phyloP scores from a whole-genome alignment of 2,113 vertebrate genomes.

The Cyphomyrus discorhynchus region DNA sequence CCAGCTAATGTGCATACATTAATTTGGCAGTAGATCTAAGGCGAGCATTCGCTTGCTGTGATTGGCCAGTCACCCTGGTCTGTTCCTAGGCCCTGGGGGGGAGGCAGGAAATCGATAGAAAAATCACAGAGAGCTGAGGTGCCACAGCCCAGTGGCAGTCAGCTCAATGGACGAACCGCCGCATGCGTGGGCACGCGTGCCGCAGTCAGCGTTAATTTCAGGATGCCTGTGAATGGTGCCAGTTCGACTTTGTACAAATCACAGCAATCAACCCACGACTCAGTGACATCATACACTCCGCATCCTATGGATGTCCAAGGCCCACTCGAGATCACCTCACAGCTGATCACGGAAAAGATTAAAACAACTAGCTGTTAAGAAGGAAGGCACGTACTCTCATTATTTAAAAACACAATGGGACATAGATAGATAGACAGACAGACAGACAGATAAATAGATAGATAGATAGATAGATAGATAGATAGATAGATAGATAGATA shows the following conservation, averaged over 20 bases:
- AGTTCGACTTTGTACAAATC: not conserved
- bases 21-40: not conserved
- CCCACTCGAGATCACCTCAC: not conserved
- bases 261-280: not conserved
- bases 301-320: not conserved
- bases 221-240: not conserved
- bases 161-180: not conserved
- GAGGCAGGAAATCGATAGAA: constrained; percentile 55
- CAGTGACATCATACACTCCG: not conserved
- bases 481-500: not conserved
- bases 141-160: constrained; percentile 23
- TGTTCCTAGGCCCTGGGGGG: constrained; percentile 46
- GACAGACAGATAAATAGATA: not conserved
- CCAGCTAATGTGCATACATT: not conserved
- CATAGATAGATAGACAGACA: not conserved
- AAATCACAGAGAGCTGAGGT: constrained; percentile 43
- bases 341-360: not conserved
- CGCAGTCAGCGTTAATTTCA: not conserved
- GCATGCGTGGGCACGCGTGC: not conserved
- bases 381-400: not conserved
- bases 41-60: not conserved
- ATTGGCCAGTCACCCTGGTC: constrained; percentile 10
- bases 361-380: not conserved
- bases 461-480: not conserved
- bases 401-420: not conserved